Base-by-base conservation (phyloP, 1,140 invertebrate species). In the Euura lappo region DNA sequence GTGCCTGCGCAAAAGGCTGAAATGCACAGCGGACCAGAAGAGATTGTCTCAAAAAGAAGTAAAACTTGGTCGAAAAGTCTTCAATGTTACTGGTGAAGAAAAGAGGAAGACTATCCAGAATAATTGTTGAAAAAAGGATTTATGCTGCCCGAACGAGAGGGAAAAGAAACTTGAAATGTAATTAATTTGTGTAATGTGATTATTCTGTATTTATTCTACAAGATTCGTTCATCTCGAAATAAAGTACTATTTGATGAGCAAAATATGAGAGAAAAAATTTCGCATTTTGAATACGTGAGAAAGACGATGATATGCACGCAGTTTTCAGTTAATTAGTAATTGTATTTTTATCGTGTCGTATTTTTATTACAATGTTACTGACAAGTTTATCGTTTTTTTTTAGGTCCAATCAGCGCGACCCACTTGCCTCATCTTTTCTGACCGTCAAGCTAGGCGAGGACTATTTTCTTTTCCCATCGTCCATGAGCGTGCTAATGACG, bases 391-490 rank as follows among this genome's bases (percentile, higher is more conserved):
- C 47, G 72, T 82, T 75, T 84, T 28, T 28, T 28, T 85, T 78
- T 86, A 86, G 84, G 82, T 85, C 13, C 76, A 80, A 81, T 78
- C 75, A 76, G n/a, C 75, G 78, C 74, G 79, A 84, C 45, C 72
- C 83, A 65, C 77, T 80, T 64, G 81, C 74, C 65, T 44, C 81
- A 68, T 75, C 78, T 69, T 83, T 82, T 78, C 78, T 83, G 74
- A 81, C 77, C 76, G 78, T 84, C 64, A 83, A 81, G 71, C 66
- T 85, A 79, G 83, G 81, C 68, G 79, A 83, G 11, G 83, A 84
- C 72, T 82, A 80, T 76, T 85, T 83, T 79, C 80, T 78, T 70
- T 80, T 85, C 64, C 83, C 84, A 65, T 81, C 84, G n/a, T 80
- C 82, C 8, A 70, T 85, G 71, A 81, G 77, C 65, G 75, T 81